Conservation (phyloP, 1,140 invertebrate genomes). For the Pseudomyrmex flavicornis region DNA sequence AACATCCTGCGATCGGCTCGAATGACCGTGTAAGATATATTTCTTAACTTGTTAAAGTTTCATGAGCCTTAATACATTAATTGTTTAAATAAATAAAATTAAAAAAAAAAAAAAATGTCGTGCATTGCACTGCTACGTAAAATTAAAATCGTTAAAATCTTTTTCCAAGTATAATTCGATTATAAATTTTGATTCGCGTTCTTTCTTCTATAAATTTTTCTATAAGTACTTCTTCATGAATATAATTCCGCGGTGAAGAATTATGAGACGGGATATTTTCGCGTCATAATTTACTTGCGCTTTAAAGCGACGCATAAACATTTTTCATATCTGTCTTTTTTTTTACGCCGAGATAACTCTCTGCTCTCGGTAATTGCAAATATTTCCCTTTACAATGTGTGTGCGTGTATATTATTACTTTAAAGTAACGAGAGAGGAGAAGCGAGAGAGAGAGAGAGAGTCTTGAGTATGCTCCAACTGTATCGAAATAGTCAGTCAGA, state of each 20-base stretch:
- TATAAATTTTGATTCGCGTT: background rate
- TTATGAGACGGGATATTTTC: conserved; percentile 24
- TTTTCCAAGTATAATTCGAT: no score
- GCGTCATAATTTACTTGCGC: conserved; percentile 15
- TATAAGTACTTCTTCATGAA: background rate
- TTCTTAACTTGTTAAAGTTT: no score
- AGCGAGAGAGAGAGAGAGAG: no score
- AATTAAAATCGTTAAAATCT: no score
- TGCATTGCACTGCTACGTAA: background rate
- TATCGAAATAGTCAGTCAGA: background rate
- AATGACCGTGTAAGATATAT: no score
- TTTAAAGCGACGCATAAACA: conserved; percentile 12
- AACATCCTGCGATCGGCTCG: no score
- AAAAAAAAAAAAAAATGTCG: background rate
- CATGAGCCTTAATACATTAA: no score
- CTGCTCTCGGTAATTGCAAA: conserved; percentile 26
- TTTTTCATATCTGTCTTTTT: conserved; percentile 36
- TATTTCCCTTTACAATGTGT: conserved; percentile 10
- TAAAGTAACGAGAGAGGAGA: background rate
- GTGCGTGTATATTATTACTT: background rate
- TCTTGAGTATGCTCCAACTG: background rate
- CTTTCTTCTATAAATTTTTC: no score
- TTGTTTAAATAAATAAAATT: no score
- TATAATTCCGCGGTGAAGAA: conserved; percentile 3
- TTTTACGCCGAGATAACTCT: background rate